These are phyloP conservation scores for Halcyon badia DNA, from an alignment of 2,797 vertebrate genomes.

Conservation along the genomic window DNA sequence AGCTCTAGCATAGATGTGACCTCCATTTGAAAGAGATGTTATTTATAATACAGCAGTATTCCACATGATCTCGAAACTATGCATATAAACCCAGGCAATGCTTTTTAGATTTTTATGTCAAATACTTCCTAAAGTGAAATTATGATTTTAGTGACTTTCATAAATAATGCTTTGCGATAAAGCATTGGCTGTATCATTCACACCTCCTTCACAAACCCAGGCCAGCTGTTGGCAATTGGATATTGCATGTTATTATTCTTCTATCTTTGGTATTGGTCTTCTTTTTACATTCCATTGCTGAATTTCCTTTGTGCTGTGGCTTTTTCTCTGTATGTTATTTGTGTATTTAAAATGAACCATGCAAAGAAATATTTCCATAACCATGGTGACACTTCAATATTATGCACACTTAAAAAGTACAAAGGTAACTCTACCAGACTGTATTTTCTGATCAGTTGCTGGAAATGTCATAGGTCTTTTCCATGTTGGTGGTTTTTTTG, in stretches of 20 bases:
- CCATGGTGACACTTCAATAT: not conserved
- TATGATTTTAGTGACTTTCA: not conserved
- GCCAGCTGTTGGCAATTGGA: conserved; percentile 16
- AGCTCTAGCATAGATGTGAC: not conserved
- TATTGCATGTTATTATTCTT: not conserved
- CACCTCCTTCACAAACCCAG: not conserved
- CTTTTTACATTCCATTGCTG: not conserved
- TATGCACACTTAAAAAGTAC: not conserved
- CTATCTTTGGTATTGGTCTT: not conserved
- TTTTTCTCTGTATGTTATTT: not conserved
- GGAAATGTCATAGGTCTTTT: not conserved
- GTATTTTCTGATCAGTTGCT: conserved; percentile 23
- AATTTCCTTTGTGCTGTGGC: not conserved
- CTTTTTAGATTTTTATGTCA: not conserved
- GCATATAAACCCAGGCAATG: not conserved
- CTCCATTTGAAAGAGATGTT: not conserved
- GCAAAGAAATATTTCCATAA: conserved; percentile 12
- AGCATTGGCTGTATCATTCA: not conserved
- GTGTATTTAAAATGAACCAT: conserved; percentile 20
- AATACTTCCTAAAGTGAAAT: not conserved
- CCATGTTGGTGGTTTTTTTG: no score
- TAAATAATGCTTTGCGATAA: conserved; percentile 3
- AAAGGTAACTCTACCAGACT: conserved; percentile 13
- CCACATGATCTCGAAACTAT: not conserved
- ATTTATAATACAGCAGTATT: not conserved